These are phyloP conservation scores for Agelas oroides DNA, from an alignment of 37 sponge, comb jelly and placozoan genomes.

Conservation along the genomic window DNA sequence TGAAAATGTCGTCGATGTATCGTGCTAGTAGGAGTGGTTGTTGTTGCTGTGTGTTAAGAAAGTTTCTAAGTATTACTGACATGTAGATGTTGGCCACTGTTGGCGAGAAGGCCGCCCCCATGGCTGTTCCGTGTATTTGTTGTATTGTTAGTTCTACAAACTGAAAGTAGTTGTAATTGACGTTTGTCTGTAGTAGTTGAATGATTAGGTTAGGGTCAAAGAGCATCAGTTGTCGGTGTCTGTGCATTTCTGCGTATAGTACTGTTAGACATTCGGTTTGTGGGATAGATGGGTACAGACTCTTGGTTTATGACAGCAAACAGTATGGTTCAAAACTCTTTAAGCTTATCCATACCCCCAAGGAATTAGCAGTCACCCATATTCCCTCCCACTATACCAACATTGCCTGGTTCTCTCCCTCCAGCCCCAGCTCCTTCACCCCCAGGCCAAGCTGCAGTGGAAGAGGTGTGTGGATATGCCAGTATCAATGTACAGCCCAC, in stretches of 20 bases:
- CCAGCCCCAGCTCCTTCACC: neutral
- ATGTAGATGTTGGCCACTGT: constrained; percentile 49
- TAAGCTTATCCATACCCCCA: neutral
- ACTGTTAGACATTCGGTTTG: constrained; percentile 34
- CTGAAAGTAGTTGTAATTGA: too few relatives aligned
- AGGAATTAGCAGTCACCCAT: too few relatives aligned
- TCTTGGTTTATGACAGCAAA: too few relatives aligned
- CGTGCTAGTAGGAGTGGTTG: constrained; percentile 24
- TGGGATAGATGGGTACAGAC: constrained; percentile 44
- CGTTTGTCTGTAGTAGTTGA: too few relatives aligned
- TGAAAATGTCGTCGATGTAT: constrained; percentile 68
- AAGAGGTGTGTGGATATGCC: constrained; percentile 8
- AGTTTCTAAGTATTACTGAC: constrained; percentile 12
- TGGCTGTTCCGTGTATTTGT: constrained; percentile 50
- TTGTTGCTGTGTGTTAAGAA: constrained; percentile 5
- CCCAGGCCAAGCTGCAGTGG: constrained; percentile 14
- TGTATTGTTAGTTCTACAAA: constrained; percentile 8
- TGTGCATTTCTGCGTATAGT: constrained; percentile 17
- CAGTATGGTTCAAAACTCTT: too few relatives aligned
- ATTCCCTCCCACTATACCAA: too few relatives aligned
- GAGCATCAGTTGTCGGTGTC: constrained; percentile 16
- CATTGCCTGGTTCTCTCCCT: too few relatives aligned
- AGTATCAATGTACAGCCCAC: neutral
- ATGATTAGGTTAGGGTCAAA: too few relatives aligned
- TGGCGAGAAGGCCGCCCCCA: constrained; percentile 52